A percentile compares a stretch with the other conserved stretches of the same genome.
Evolutionary conservation across 1,140 invertebrate genomes (phyloP).

Genomic region (Papilio xuthus): DNA sequence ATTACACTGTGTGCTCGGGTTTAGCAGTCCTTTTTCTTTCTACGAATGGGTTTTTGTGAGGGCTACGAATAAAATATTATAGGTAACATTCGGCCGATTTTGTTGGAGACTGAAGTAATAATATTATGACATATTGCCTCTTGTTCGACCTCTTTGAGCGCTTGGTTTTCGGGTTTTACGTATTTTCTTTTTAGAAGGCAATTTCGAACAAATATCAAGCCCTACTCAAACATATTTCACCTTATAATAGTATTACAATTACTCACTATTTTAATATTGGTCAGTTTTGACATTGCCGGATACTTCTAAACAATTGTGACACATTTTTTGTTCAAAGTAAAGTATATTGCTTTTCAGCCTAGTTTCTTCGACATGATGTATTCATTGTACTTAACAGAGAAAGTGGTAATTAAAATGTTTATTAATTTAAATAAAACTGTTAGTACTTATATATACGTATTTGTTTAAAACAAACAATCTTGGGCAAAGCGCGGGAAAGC

Average conservation of each 20-base stretch:
- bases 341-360: too few relatives aligned
- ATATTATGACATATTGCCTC: slow-evolving; percentile 78
- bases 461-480: slow-evolving; percentile 39
- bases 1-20: slow-evolving; percentile 37
- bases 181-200: slow-evolving; percentile 44
- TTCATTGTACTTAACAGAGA: too few relatives aligned
- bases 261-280: not conserved
- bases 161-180: slow-evolving; percentile 52
- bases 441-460: not conserved
- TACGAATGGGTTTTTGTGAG: slow-evolving; percentile 52
- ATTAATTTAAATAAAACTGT: not conserved
- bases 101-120: slow-evolving; percentile 69
- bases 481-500: slow-evolving; percentile 63
- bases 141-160: slow-evolving; percentile 52
- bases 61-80: slow-evolving; percentile 73
- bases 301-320: too few relatives aligned
- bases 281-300: not conserved
- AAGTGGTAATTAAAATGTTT: too few relatives aligned
- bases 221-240: not conserved
- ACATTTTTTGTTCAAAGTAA: too few relatives aligned
- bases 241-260: not conserved
- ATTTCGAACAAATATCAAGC: slow-evolving; percentile 14
- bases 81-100: slow-evolving; percentile 63
- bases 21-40: slow-evolving; percentile 51
- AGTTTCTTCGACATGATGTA: too few relatives aligned